Base-by-base conservation (phyloP, 2,888 invertebrate species). In the Yponomeuta plumbellus region DNA sequence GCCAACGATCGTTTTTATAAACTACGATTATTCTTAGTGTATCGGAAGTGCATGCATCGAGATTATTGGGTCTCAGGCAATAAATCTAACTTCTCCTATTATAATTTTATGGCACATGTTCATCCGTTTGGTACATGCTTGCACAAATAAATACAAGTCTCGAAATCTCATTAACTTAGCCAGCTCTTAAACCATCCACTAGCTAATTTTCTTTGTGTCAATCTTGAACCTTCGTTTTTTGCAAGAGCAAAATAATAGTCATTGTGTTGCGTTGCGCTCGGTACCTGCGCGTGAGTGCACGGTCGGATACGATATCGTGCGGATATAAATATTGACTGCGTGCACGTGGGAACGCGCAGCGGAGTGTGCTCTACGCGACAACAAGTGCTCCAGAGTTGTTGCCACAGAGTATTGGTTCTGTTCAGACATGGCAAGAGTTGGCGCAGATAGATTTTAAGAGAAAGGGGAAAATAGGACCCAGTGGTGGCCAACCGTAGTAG, bases 311-410 rank as follows among this genome's bases (percentile, higher is more conserved):
- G 59, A 59, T 59, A 21, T 59, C 61, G 23, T 61, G 34, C 61
- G 26, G 61, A 61, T 61, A 61, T 26, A 61, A 61, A 61, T 61
- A 61, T 61, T 61, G 61, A 61, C 23, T 26, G 23, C 26, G n/a
- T 61, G 34, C 61, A 61, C 61, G 61, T 61, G 61, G 61, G 61
- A 61, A 61, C 61, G 26, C 26, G 23, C 11, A 34, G 26, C 26
- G 13, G 26, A 34, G 61, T 34, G 61, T 22, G 26, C n/a, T 61
- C 22, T 21, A 34, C 59, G 21, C 21, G 23, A 23, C 23, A 23
- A n/a, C 59, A 59, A 59, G 59, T 21, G 59, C 58, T 13, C 21
- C 13, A 13, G 21, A 61, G 59, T 52, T 52, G 44, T 13, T 1
- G 44, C 44, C 44, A 52, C 8, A 52, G 44, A 52, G 13, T 52